These are phyloP conservation scores for Hydrophis major DNA, from an alignment of 2,797 vertebrate species.

Conservation along the genomic window DNA sequence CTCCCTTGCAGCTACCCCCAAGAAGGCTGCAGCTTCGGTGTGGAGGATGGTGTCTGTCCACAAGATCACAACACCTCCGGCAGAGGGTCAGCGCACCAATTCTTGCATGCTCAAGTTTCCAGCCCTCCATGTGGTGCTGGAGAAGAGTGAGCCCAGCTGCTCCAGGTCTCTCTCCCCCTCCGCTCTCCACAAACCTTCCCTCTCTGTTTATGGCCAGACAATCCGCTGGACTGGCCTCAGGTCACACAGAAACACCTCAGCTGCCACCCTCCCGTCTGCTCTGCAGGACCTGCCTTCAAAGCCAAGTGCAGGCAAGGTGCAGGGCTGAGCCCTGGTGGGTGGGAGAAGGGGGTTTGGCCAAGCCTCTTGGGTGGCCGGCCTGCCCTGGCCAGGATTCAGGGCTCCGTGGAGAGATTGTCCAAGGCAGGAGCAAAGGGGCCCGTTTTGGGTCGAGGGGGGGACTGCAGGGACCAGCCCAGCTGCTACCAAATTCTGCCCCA, in stretches of 20 bases:
- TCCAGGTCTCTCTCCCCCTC: not conserved
- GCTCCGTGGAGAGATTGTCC: not conserved
- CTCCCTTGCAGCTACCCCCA: not conserved
- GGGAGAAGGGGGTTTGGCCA: not conserved
- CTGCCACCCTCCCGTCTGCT: not conserved
- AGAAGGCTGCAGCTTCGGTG: not conserved
- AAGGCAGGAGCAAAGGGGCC: not conserved
- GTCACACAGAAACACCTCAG: not conserved
- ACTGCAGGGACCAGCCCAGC: not conserved
- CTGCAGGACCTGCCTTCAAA: not conserved
- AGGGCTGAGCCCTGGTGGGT: not conserved
- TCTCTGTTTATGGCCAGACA: not conserved
- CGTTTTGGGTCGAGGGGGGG: too few relatives aligned
- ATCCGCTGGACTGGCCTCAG: not conserved
- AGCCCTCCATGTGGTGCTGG: too few relatives aligned
- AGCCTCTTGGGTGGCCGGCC: not conserved
- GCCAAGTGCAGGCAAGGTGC: not conserved
- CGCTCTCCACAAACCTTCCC: not conserved
- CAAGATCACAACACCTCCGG: not conserved
- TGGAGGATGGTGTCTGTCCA: not conserved
- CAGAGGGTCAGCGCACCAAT: too few relatives aligned
- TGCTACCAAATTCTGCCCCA: not conserved
- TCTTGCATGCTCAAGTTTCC: not conserved
- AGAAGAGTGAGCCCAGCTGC: not conserved
- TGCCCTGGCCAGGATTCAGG: not conserved